Percentiles rank a stretch among this genome's conserved stretches.
Evolutionary conservation across 37 sponge, comb jelly and placozoan species (phyloP).

Genomic region (Theonella swinhoei): DNA sequence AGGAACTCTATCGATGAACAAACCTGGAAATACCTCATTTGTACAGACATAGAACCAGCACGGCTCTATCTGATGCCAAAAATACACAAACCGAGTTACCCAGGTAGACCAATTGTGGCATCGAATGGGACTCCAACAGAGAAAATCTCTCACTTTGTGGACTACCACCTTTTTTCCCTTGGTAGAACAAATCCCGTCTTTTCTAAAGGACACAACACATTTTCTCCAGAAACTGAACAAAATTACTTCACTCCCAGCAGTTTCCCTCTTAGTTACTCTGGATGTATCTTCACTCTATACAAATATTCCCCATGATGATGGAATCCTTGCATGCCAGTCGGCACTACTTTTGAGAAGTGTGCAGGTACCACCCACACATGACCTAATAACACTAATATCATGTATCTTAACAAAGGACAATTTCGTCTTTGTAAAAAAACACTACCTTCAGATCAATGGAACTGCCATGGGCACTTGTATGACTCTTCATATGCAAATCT

Average conservation of each 20-base stretch:
- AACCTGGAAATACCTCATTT: neutral
- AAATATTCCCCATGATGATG: conserved; percentile 37
- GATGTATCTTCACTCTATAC: conserved; percentile 32
- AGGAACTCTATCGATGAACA: neutral
- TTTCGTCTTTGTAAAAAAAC: conserved; percentile 22
- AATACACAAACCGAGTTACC: conserved; percentile 5
- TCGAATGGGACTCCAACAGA: neutral
- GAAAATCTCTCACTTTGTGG: neutral
- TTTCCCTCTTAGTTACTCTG: conserved; percentile 15
- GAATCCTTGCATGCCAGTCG: neutral
- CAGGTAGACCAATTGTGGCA: conserved; percentile 17
- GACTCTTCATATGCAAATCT: conserved; percentile 40
- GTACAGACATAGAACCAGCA: neutral
- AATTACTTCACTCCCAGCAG: neutral
- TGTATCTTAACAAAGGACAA: conserved; percentile 20
- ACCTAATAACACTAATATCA: neutral
- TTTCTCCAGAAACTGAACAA: conserved; percentile 11
- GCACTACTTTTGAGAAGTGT: neutral
- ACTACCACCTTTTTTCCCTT: neutral
- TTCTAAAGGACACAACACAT: neutral
- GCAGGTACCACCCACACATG: neutral
- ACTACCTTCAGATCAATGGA: conserved; percentile 33
- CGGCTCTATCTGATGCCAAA: neutral
- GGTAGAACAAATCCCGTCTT: conserved; percentile 1
- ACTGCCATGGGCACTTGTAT: conserved; percentile 48